Evolutionary conservation across 2,797 vertebrate genomes (phyloP), one percentile per base, ranked within the genome.

Genomic region (Chaetophractus vellerosus): DNA sequence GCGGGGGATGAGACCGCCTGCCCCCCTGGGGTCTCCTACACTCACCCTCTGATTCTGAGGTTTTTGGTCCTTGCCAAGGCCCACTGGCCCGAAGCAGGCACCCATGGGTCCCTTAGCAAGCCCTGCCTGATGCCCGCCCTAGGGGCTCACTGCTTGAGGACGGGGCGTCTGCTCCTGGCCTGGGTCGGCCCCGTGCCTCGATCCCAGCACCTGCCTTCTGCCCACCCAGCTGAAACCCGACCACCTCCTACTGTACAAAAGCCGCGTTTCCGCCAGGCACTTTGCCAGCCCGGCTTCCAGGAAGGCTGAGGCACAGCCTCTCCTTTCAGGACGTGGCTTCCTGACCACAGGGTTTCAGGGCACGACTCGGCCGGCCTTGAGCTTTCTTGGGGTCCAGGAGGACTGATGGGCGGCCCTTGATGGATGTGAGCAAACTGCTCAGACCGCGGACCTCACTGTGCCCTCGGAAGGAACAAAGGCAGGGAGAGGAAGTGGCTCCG

Each of bases 381-480:
- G 74, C 48, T 80, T 92, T 52, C 12, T 61, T 1, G 80, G 85
- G 91, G 91, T 88, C 97, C 93, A 95, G 33, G 66, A 91, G 64
- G 66, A 31, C 89, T 31, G 72, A 38, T 6, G 38, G 38, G 38
- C 6, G 38, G 38, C 38, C 38, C 48, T 50, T 3, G 50, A 50
- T 11, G 1, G n/a, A n/a, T 11, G 12, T 50, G 50, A 50, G 50
- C 50, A 11, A 50, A 50, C 50, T 2, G 15, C 10, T 15, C 50
- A 50, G 50, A 14, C 9, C 3, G 50, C 3, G 50, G 50, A 12
- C 15, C 50, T n/a, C n/a, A 52, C 50, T 12, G 14, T 15, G 50
- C 14, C 50, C 50, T 14, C 15, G 52, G 52, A 52, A 2, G 52
- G 52, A 16, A 52, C 52, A 18, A 15, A 52, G 52, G 52, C 52